Evolutionary conservation across 1,140 invertebrate genomes (phyloP).

Genomic region (Saccostrea echinata): DNA sequence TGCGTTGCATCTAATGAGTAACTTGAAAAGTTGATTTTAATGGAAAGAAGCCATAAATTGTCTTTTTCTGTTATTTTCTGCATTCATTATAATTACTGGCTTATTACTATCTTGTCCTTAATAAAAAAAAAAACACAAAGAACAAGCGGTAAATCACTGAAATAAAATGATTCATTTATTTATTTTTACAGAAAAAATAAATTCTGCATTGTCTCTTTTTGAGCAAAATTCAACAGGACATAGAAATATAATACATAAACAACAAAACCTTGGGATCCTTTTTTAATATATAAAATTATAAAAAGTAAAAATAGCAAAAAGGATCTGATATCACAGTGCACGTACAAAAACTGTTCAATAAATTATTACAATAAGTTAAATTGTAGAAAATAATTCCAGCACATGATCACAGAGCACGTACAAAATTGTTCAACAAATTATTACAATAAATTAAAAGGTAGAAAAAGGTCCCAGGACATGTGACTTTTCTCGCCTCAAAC

Average conservation of each 20-base stretch:
- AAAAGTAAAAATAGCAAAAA: background rate
- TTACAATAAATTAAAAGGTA: constrained; percentile 57
- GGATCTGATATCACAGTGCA: background rate
- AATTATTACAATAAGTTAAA: too few relatives aligned
- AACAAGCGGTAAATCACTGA: background rate
- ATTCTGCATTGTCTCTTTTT: constrained; percentile 8
- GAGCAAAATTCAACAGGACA: constrained; percentile 22
- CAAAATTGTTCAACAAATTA: background rate
- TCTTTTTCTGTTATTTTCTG: too few relatives aligned
- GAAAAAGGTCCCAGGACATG: constrained; percentile 80
- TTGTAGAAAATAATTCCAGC: too few relatives aligned
- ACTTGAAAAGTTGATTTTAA: too few relatives aligned
- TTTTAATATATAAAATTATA: background rate
- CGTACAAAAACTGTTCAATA: too few relatives aligned
- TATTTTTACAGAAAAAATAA: background rate
- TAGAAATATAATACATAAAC: background rate
- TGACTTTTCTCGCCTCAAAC: constrained; percentile 69
- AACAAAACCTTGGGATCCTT: background rate
- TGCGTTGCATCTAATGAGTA: too few relatives aligned
- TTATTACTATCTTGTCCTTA: too few relatives aligned
- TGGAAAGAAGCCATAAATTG: too few relatives aligned
- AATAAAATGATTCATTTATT: background rate
- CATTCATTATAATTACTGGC: too few relatives aligned
- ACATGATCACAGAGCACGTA: background rate
- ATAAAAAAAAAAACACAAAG: background rate